Conservation (phyloP, 1,140 invertebrate species). For the Neuroterus valhalla region DNA sequence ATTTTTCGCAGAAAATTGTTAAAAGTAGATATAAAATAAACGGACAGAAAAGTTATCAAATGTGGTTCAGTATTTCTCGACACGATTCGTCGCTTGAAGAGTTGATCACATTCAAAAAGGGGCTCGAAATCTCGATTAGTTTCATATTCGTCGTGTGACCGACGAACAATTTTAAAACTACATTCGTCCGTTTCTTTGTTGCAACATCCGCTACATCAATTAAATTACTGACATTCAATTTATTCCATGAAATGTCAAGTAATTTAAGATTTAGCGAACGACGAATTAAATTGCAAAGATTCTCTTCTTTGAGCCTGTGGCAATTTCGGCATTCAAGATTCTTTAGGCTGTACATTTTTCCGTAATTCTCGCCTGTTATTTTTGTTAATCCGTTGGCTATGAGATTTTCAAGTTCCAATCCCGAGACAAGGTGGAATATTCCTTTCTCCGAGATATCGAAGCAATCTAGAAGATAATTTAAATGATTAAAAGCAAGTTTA, state of each 20-base stretch:
- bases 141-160: constrained; percentile 1
- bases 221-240: constrained; percentile 4
- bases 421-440: background rate
- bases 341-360: background rate
- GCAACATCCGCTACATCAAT: background rate
- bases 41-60: too few species aligned
- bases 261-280: background rate
- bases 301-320: background rate
- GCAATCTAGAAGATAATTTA: background rate
- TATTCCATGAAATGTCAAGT: background rate
- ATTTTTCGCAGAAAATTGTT: too few species aligned
- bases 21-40: too few species aligned
- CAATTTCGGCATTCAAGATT: constrained; percentile 5
- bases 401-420: background rate
- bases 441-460: constrained; percentile 11
- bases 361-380: constrained; percentile 1
- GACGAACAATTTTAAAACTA: constrained; percentile 1
- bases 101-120: background rate
- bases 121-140: background rate
- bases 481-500: background rate
- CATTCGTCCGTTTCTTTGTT: background rate
- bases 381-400: constrained; percentile 1
- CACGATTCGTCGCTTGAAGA: background rate
- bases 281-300: background rate
- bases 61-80: background rate